These are phyloP conservation scores for Drosophila mojavensis DNA, from an alignment of 1,140 invertebrate species.

Conservation along the genomic window DNA sequence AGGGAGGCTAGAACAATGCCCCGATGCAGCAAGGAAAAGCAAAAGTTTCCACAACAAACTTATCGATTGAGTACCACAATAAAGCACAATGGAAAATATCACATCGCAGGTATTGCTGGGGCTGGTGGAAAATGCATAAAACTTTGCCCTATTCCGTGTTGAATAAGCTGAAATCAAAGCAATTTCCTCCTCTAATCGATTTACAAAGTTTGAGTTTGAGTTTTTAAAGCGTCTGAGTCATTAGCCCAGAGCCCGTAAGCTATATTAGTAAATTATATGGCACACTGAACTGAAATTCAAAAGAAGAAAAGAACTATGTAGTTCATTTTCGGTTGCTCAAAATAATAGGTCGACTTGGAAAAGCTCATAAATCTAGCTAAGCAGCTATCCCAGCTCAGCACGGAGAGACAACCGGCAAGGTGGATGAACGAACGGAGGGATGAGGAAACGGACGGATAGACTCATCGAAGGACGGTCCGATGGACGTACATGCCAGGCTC, in stretches of 20 bases:
- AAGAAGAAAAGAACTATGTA: too few species aligned
- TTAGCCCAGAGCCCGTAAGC: constrained; percentile 23
- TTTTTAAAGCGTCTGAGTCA: not conserved
- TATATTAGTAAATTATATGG: too few species aligned
- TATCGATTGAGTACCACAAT: constrained; percentile 40
- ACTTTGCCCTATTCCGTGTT: constrained; percentile 19
- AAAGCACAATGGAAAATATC: constrained; percentile 26
- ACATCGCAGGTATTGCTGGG: constrained; percentile 25
- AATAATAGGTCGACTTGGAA: too few species aligned
- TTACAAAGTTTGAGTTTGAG: not conserved
- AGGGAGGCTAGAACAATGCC: constrained; percentile 30
- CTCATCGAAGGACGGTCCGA: too few species aligned
- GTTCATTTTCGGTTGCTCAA: too few species aligned
- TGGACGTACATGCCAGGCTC: too few species aligned
- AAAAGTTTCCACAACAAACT: constrained; percentile 36
- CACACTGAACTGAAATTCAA: too few species aligned
- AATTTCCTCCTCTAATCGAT: not conserved
- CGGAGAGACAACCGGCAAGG: too few species aligned
- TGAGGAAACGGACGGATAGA: too few species aligned
- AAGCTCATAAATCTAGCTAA: too few species aligned
- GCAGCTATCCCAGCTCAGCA: too few species aligned
- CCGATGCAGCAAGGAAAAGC: constrained; percentile 34
- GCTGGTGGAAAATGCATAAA: constrained; percentile 26
- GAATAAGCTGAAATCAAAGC: constrained; percentile 5
- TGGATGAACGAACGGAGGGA: too few species aligned